Conservation (phyloP, 2,888 invertebrate species). For the Ophion obscuratus region DNA sequence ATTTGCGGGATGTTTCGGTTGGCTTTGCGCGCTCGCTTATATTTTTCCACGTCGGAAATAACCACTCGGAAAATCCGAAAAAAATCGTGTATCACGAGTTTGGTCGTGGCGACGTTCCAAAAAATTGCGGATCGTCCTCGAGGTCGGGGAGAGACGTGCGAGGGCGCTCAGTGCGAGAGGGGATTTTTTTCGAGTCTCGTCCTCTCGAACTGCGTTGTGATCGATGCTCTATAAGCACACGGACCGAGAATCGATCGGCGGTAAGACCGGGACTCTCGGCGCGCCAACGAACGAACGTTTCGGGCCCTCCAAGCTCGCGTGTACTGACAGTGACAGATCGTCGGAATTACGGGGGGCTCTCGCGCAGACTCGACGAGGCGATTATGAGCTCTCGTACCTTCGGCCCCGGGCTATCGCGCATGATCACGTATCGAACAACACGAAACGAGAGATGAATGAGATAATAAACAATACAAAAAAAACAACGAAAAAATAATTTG, state of each 20-base stretch:
- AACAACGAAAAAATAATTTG: background rate
- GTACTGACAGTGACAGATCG: constrained; percentile 68
- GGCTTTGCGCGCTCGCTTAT: no score
- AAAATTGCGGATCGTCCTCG: no score
- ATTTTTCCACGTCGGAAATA: no score
- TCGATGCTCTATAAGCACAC: constrained; percentile 63
- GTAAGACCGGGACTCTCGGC: constrained; percentile 16
- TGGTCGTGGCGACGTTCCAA: no score
- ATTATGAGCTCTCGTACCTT: constrained; percentile 42
- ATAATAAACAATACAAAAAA: constrained; percentile 18
- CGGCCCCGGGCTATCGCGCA: constrained; percentile 37
- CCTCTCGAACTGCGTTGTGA: constrained; percentile 28
- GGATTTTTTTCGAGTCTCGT: background rate
- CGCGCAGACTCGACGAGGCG: constrained; percentile 43
- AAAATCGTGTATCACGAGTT: no score
- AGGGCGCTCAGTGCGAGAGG: background rate
- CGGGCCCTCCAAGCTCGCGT: background rate
- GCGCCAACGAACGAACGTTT: background rate
- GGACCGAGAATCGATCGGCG: constrained; percentile 51
- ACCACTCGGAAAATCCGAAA: no score
- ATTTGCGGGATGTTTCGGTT: no score
- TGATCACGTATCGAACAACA: constrained; percentile 17
- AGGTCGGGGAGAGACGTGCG: no score
- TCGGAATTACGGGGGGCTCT: constrained; percentile 48
- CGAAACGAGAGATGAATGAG: constrained; percentile 29